A percentile compares a stretch with the other conserved stretches of the same genome.
These are phyloP conservation scores for Holothuria scabra DNA, from an alignment of 53 echinoderm and acorn worm species.

Conservation along the genomic window DNA sequence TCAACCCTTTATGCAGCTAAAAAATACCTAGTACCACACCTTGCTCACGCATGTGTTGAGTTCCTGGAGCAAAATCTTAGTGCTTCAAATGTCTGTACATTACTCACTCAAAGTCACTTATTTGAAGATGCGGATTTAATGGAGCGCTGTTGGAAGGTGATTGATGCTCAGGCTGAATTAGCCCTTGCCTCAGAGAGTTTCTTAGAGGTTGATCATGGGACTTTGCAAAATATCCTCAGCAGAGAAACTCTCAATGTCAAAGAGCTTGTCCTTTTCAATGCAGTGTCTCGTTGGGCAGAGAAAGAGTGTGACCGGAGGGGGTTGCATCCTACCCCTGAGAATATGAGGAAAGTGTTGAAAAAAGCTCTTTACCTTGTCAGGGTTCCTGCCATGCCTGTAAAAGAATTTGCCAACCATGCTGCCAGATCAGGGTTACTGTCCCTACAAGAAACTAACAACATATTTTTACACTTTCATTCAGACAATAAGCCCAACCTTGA, in stretches of 20 bases:
- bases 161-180: conserved; percentile 95
- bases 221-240: conserved; percentile 80
- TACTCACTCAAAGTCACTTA: conserved; percentile 90
- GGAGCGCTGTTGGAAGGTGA: conserved; percentile 98
- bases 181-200: conserved; percentile 95
- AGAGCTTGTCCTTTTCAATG: conserved; percentile 93
- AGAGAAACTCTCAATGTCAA: conserved; percentile 96
- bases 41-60: conserved; percentile 87
- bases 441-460: conserved; percentile 85
- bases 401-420: conserved; percentile 89
- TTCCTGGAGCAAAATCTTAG: conserved; percentile 91
- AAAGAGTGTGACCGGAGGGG: conserved; percentile 82
- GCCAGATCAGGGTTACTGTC: conserved; percentile 85
- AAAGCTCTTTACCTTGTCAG: conserved; percentile 86
- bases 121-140: conserved; percentile 96
- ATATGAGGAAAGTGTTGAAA: conserved; percentile 85
- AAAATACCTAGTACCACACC: conserved; percentile 96
- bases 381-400: conserved; percentile 91
- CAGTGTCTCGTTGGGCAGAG: conserved; percentile 86
- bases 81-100: conserved; percentile 87
- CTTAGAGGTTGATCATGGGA: conserved; percentile 86
- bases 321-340: conserved; percentile 73
- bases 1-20: conserved; percentile 97
- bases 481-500: conserved; percentile 84
- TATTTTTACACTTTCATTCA: conserved; percentile 87